Conservation (phyloP, 2,888 invertebrate species). For the Neocrepidodera transversa region DNA sequence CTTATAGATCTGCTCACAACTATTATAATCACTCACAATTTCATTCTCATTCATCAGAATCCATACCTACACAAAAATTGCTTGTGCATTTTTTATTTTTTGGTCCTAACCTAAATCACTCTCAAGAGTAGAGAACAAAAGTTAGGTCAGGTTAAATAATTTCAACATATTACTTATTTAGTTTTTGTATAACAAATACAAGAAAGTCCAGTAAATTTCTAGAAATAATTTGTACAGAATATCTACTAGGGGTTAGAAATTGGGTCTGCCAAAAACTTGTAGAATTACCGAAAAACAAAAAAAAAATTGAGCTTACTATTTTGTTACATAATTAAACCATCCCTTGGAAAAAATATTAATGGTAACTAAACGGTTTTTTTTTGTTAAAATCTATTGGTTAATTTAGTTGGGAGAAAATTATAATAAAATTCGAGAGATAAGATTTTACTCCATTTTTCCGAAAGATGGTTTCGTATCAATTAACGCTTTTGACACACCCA, state of each 20-base stretch:
- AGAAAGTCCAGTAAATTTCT: constrained; percentile 34
- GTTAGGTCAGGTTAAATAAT: constrained; percentile 35
- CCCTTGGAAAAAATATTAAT: not conserved
- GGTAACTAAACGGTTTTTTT: too few relatives aligned
- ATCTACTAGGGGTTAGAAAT: constrained; percentile 23
- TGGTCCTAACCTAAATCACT: constrained; percentile 34
- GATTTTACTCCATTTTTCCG: too few relatives aligned
- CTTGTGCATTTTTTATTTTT: constrained; percentile 53
- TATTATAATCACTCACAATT: constrained; percentile 51
- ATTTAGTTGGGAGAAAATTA: too few relatives aligned
- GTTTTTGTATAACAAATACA: constrained; percentile 37
- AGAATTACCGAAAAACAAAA: not conserved
- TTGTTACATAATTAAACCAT: not conserved
- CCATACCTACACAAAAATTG: constrained; percentile 55
- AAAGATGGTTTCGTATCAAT: not conserved
- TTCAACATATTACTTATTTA: constrained; percentile 31
- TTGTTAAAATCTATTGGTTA: too few relatives aligned
- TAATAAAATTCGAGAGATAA: too few relatives aligned
- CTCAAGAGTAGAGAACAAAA: constrained; percentile 28
- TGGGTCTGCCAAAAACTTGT: constrained; percentile 11
- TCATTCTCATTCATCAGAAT: constrained; percentile 42
- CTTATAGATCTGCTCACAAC: constrained; percentile 56
- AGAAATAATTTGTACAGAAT: constrained; percentile 34
- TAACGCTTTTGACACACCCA: not conserved
- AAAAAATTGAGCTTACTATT: constrained; percentile 15